Percentiles rank a stretch among this genome's conserved stretches.
phyloP scores from a whole-genome alignment of 2,888 invertebrate genomes.

The Autographa pulchrina region DNA sequence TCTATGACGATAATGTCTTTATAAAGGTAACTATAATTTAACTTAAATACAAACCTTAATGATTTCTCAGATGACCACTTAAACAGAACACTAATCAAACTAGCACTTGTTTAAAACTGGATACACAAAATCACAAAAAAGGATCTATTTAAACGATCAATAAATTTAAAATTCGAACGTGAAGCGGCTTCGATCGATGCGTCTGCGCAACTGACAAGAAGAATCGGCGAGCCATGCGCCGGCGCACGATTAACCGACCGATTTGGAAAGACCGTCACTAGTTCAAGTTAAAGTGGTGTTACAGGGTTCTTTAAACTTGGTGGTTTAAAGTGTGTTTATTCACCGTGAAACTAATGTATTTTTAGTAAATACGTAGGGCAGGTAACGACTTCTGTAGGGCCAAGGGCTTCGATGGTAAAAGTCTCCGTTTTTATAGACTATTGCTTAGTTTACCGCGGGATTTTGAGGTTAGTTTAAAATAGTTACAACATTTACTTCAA shows the following conservation, averaged over 20 bases:
- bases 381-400: conserved; percentile 82
- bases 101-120: conserved; percentile 40
- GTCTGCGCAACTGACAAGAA: conserved; percentile 84
- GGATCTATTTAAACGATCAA: conserved; percentile 77
- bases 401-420: conserved; percentile 78
- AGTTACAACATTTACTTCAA: conserved; percentile 5
- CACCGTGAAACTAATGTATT: conserved; percentile 85
- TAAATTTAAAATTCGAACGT: conserved; percentile 63
- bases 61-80: conserved; percentile 38
- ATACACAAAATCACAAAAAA: conserved; percentile 69
- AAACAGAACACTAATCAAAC: conserved; percentile 61
- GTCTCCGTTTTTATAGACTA: conserved; percentile 46
- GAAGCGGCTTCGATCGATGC: conserved; percentile 78
- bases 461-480: conserved; percentile 26
- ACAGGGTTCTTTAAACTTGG: conserved; percentile 47
- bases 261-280: conserved; percentile 62
- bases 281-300: conserved; percentile 7
- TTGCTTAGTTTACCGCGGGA: conserved; percentile 24
- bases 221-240: conserved; percentile 80
- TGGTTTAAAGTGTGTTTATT: conserved; percentile 77
- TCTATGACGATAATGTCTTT: conserved; percentile 71
- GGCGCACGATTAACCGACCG: conserved; percentile 75
- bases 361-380: conserved; percentile 85
- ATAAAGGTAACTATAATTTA: conserved; percentile 63
- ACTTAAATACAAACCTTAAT: conserved; percentile 66